Conservation (phyloP, 2,797 vertebrate genomes). For the Onychomys torridus region DNA sequence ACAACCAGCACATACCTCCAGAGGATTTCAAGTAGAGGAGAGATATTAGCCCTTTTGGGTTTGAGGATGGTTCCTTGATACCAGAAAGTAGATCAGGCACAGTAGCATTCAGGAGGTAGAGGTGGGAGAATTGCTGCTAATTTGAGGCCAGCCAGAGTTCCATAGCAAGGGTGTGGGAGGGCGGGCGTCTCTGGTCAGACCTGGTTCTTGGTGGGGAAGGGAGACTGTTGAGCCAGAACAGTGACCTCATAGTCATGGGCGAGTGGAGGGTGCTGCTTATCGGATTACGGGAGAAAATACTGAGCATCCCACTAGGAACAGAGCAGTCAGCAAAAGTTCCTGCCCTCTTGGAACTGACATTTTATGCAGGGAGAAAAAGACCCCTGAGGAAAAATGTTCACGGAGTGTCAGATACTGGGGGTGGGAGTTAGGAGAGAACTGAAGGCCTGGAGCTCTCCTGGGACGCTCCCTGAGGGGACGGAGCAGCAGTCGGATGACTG, state of each 20-base stretch:
- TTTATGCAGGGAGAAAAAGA: neutral
- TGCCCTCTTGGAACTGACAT: neutral
- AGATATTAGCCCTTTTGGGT: neutral
- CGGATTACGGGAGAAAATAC: neutral
- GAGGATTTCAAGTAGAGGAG: neutral
- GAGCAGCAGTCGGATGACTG: neutral
- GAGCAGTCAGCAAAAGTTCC: slow-evolving; percentile 13
- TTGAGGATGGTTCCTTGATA: neutral
- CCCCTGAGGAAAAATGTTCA: neutral
- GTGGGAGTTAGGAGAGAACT: too few species aligned
- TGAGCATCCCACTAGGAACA: neutral
- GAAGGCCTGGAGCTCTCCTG: neutral
- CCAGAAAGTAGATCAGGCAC: neutral
- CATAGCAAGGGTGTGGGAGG: neutral
- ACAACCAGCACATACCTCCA: neutral
- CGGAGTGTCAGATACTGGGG: neutral
- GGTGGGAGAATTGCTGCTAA: neutral
- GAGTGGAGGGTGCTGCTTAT: neutral
- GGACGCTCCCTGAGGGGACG: neutral
- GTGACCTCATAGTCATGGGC: neutral
- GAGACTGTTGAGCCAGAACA: neutral
- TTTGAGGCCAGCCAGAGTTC: neutral
- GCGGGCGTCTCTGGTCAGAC: neutral
- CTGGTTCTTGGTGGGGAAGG: neutral
- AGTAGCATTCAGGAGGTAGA: neutral